These are phyloP conservation scores for Ooceraea biroi DNA, from an alignment of 1,140 invertebrate genomes.

Conservation along the genomic window DNA sequence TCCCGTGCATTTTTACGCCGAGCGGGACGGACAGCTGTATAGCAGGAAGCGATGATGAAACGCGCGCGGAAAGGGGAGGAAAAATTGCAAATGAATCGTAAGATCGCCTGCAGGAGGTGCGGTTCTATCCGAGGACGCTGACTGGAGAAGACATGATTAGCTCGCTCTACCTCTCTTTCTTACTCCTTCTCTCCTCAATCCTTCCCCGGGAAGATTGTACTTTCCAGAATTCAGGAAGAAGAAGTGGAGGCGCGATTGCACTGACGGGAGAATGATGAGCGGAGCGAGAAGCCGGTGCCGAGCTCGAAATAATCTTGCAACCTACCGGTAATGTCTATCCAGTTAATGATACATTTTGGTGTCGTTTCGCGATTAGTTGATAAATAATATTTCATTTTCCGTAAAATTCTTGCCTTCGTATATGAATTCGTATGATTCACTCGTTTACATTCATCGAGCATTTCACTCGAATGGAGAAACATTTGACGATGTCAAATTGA, in stretches of 20 bases:
- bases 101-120: neutral
- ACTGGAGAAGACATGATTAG: conserved; percentile 10
- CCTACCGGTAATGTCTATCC: neutral
- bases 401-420: neutral
- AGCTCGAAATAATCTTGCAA: neutral
- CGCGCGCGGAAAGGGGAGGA: neutral
- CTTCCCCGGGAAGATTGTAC: neutral
- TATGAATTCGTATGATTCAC: neutral
- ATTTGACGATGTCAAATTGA: neutral
- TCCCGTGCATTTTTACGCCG: neutral
- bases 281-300: neutral
- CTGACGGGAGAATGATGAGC: neutral
- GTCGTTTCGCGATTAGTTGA: neutral
- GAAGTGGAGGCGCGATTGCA: neutral
- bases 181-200: too few relatives aligned
- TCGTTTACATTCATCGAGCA: neutral
- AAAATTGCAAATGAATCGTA: conserved; percentile 44
- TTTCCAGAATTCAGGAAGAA: conserved; percentile 17
- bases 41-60: conserved; percentile 18
- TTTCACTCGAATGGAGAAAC: neutral
- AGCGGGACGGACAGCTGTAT: neutral
- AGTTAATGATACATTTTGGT: neutral
- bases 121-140: neutral
- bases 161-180: neutral
- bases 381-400: neutral